phyloP scores from a whole-genome alignment of 1,140 invertebrate genomes.

The Dysdera silvatica region DNA sequence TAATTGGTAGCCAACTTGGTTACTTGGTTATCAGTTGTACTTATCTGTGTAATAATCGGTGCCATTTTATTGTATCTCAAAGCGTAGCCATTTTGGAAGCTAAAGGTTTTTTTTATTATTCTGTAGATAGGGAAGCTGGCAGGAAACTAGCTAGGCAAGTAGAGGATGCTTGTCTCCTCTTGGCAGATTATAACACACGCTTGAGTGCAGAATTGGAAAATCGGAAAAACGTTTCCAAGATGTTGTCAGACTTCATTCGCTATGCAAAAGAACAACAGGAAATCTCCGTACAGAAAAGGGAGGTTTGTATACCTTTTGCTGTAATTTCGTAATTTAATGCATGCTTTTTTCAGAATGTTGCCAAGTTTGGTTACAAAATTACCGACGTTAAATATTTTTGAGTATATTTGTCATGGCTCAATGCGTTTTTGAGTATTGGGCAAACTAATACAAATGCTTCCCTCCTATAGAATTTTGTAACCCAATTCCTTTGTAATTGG shows the following conservation, averaged over 20 bases:
- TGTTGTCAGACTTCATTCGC: constrained; percentile 78
- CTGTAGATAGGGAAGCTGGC: constrained; percentile 61
- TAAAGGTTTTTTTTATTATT: neutral
- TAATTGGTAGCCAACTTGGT: no score
- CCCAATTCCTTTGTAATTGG: no score
- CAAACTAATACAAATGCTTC: no score
- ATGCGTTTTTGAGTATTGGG: no score
- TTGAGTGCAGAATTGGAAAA: constrained; percentile 80
- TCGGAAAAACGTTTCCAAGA: constrained; percentile 66
- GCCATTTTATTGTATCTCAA: no score
- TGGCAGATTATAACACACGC: constrained; percentile 81
- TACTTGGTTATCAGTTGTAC: no score
- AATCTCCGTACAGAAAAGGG: constrained; percentile 73
- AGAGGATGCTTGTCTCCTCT: constrained; percentile 71
- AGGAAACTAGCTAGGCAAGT: constrained; percentile 65
- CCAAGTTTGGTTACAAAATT: neutral
- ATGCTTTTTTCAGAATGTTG: neutral
- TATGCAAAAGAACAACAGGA: constrained; percentile 72
- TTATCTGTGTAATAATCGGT: no score
- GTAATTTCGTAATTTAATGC: neutral
- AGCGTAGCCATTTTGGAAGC: no score
- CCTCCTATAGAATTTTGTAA: no score
- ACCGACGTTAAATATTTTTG: no score
- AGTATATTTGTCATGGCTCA: no score
- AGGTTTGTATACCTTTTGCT: constrained; percentile 51